These are phyloP conservation scores for Chrysolina americana DNA, from an alignment of 2,888 invertebrate species.

Conservation along the genomic window DNA sequence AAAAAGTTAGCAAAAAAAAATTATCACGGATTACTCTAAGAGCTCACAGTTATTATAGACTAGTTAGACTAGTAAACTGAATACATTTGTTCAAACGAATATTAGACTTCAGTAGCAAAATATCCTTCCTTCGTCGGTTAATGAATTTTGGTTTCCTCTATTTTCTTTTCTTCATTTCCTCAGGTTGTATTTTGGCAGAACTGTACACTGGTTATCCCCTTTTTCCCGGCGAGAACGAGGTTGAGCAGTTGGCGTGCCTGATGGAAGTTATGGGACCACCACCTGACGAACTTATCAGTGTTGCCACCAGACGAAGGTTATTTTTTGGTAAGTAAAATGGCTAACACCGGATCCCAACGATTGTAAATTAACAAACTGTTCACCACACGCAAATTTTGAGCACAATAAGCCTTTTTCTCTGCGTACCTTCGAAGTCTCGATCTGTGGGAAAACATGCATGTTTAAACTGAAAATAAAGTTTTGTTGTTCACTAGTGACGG, in stretches of 20 bases:
- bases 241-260: constrained; percentile 96
- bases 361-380: not conserved
- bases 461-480: no score
- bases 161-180: constrained; percentile 42
- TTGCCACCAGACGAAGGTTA: constrained; percentile 87
- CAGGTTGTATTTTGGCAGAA: constrained; percentile 95
- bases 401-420: no score
- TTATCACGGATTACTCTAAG: no score
- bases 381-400: no score
- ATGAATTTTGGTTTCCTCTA: not conserved
- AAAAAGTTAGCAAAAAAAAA: no score
- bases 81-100: no score
- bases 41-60: no score
- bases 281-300: constrained; percentile 87
- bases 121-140: not conserved
- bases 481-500: no score
- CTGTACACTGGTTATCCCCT: constrained; percentile 95
- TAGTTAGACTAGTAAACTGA: no score
- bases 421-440: no score
- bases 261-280: constrained; percentile 96
- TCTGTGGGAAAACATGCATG: no score
- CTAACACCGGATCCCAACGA: not conserved
- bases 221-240: constrained; percentile 97
- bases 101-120: no score
- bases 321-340: constrained; percentile 82